Conservation (phyloP, 2,113 vertebrate genomes). For the Ovis canadensis region DNA sequence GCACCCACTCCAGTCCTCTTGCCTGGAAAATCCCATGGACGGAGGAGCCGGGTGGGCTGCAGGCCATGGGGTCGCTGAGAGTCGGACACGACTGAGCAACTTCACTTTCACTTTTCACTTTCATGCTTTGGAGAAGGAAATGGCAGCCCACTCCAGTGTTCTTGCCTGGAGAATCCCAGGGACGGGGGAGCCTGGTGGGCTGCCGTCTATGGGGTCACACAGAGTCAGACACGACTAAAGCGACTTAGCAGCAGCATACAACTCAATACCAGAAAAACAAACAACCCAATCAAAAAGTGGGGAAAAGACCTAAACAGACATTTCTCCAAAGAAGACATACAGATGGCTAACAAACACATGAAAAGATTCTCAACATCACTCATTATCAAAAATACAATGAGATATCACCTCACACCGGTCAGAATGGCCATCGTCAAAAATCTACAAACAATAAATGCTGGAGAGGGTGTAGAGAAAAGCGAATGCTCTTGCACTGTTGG, state of each 20-base stretch:
- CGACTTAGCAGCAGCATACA: not conserved
- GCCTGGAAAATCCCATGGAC: not conserved
- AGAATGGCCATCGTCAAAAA: not conserved
- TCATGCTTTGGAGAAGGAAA: not conserved
- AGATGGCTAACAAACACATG: not conserved
- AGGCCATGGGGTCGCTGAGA: not conserved
- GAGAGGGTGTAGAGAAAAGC: not conserved
- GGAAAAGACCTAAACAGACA: not conserved
- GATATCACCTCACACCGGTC: fast-evolving
- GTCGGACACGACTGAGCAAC: fast-evolving
- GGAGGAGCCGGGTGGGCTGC: fast-evolving
- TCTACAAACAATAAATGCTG: not conserved
- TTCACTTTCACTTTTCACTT: not conserved
- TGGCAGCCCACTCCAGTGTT: not conserved
- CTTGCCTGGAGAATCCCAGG: not conserved
- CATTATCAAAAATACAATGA: not conserved
- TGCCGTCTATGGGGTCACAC: fast-evolving
- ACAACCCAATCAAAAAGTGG: not conserved
- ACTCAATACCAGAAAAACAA: not conserved
- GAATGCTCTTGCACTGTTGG: not conserved
- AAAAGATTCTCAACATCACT: not conserved
- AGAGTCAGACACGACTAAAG: fast-evolving
- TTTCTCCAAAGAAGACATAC: not conserved
- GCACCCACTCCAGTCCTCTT: not conserved
- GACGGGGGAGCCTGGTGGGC: fast-evolving